A percentile compares a stretch with the other conserved stretches of the same genome.
Evolutionary conservation across 2,113 vertebrate genomes (phyloP).

Genomic region (Microcebus lehilahytsara): DNA sequence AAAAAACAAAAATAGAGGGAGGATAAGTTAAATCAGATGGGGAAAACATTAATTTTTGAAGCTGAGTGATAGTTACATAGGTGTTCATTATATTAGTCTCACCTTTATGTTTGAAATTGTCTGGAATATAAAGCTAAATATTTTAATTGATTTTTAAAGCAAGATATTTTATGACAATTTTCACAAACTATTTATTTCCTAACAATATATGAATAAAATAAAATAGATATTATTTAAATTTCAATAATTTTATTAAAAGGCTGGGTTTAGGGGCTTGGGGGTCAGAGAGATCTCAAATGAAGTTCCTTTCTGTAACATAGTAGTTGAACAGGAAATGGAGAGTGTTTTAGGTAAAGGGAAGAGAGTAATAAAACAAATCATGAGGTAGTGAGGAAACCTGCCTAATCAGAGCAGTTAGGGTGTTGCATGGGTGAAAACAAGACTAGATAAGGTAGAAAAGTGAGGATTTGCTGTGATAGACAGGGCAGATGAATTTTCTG

Average conservation of each 20-base stretch:
- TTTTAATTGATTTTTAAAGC: background rate
- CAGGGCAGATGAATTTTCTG: background rate
- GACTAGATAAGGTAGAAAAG: background rate
- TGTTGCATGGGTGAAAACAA: background rate
- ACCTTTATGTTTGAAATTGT: background rate
- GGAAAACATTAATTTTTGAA: background rate
- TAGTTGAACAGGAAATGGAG: background rate
- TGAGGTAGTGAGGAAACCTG: background rate
- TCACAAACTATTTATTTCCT: background rate
- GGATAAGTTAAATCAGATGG: background rate
- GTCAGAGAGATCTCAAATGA: background rate
- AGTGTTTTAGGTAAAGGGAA: background rate
- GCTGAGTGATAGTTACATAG: background rate
- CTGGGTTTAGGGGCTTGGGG: background rate
- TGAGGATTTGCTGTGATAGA: background rate
- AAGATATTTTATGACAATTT: background rate
- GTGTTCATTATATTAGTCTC: background rate
- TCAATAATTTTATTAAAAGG: background rate
- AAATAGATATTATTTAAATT: background rate
- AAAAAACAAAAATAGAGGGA: background rate
- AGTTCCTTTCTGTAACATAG: background rate
- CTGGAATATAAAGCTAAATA: background rate
- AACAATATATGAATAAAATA: background rate
- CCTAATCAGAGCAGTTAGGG: background rate
- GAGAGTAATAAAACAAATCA: background rate